Evolutionary conservation across 2,888 invertebrate species (phyloP).

Genomic region (Steromphala cineraria): DNA sequence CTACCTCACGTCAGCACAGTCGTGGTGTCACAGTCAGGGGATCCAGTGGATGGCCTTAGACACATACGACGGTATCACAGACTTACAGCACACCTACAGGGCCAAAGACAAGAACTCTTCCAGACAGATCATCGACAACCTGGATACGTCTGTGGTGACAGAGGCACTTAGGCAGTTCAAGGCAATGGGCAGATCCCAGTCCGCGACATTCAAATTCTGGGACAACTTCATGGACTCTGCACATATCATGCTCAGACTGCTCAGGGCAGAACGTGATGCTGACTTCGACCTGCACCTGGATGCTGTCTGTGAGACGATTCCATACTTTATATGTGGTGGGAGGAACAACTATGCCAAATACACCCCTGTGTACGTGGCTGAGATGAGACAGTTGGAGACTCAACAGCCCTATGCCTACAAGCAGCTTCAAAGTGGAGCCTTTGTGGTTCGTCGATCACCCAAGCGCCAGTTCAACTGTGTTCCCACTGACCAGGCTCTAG

Average conservation of each 20-base stretch:
- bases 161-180: not conserved
- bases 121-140: no score
- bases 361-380: slow-evolving; percentile 15
- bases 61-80: not conserved
- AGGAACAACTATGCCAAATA: slow-evolving; percentile 1
- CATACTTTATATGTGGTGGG: slow-evolving; percentile 7
- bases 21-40: not conserved
- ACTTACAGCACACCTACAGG: not conserved
- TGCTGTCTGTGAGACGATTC: not conserved
- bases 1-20: not conserved
- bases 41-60: not conserved
- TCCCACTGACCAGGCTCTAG: slow-evolving; percentile 24
- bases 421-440: not conserved
- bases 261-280: slow-evolving; percentile 18
- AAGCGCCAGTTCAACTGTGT: not conserved
- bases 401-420: not conserved
- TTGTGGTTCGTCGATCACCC: not conserved
- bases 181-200: not conserved
- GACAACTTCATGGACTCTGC: slow-evolving; percentile 7
- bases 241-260: not conserved
- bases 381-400: slow-evolving; percentile 3
- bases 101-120: not conserved
- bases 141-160: not conserved
- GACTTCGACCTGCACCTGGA: slow-evolving; percentile 10
- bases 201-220: slow-evolving; percentile 7